Base-by-base conservation (phyloP, 2,888 invertebrate species). In the Autographa pulchrina region DNA sequence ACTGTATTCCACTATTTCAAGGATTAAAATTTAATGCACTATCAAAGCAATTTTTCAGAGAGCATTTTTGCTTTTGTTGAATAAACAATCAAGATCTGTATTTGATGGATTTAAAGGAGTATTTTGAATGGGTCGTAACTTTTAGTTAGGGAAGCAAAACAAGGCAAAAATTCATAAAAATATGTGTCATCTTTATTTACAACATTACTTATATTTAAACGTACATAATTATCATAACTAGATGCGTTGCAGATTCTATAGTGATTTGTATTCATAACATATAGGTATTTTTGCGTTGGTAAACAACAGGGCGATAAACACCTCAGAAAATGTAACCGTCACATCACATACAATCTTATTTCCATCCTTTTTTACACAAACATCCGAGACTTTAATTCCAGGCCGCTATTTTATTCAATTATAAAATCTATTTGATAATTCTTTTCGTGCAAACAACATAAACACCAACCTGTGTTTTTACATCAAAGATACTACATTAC, bases 141-240 rank as follows among this genome's bases (percentile, higher is more conserved):
- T 48, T 48, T 43, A 70, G 61, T 67, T 6, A 54, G 58, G 70
- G 66, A 65, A 65, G 43, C n/a, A 82, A 78, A 31, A 72, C 43
- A 72, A 79, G 62, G 63, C 60, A 6, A 71, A 35, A 59, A 62
- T 65, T 75, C 65, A 68, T 65, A 75, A 83, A 85, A 87, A 87
- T 83, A 83, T 80, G 77, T 65, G 73, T 77, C 70, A 80, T 80
- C 67, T 82, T 87, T 84, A 85, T 83, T 81, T 78, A 85, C 81
- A 86, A 73, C 62, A 74, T 75, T 54, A 65, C 72, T 65, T 75
- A 78, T 63, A 63, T 71, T 75, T 52, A 43, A 56, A 80, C 32
- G 66, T 70, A 69, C 68, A 72, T 56, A 56, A 48, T 82, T 61
- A 11, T 63, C 68, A 61, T 68, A 74, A 48, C 74, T 79, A 80